These are phyloP conservation scores for Proctacanthus coquilletti DNA, from an alignment of 1,140 invertebrate species.

Conservation along the genomic window DNA sequence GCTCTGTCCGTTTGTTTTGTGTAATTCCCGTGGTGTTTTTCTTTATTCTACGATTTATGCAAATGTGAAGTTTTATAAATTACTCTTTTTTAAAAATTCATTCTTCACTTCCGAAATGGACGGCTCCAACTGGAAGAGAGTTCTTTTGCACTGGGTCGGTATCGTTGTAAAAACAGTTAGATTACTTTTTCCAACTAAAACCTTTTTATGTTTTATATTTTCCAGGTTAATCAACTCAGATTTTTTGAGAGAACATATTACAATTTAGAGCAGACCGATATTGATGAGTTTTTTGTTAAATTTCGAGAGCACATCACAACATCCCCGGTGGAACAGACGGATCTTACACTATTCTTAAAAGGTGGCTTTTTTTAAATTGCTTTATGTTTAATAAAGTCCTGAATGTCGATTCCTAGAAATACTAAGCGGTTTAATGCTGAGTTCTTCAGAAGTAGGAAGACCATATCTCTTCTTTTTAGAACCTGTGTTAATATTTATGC, in stretches of 20 bases:
- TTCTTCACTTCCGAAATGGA: no score
- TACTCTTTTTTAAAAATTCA: no score
- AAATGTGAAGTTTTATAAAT: no score
- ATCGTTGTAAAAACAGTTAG: no score
- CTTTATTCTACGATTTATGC: no score
- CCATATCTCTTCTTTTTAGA: background rate
- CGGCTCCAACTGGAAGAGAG: slow-evolving; percentile 14
- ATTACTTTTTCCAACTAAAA: background rate
- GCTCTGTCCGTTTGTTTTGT: no score
- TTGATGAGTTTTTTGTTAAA: slow-evolving; percentile 16
- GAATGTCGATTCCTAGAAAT: no score
- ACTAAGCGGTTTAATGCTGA: no score
- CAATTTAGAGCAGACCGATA: slow-evolving; percentile 16
- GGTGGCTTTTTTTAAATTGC: slow-evolving; percentile 1
- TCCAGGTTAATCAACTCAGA: slow-evolving; percentile 13
- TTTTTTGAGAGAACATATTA: slow-evolving; percentile 10
- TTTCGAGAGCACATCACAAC: slow-evolving; percentile 8
- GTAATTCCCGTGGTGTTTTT: no score
- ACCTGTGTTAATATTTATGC: no score
- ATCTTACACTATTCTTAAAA: slow-evolving; percentile 7
- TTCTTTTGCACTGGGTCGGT: slow-evolving; percentile 23
- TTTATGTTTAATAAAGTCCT: no score
- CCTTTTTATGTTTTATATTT: background rate
- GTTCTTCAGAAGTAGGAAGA: no score
- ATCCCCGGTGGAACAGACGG: background rate